Percentiles rank a stretch among this genome's conserved stretches.
Conservation (phyloP, 2,113 vertebrate species). For the Chelonoidis abingdonii region DNA sequence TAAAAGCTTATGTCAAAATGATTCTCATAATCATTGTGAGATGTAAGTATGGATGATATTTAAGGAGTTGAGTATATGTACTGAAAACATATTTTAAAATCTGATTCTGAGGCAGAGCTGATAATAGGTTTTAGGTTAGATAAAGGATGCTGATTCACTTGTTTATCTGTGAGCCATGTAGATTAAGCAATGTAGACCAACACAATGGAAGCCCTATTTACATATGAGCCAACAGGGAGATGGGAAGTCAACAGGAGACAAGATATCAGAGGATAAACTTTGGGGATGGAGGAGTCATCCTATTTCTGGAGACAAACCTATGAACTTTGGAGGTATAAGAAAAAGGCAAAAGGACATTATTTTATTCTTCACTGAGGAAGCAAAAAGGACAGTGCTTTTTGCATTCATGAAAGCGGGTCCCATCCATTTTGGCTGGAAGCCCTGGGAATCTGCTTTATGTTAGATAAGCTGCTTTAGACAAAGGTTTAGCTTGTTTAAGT, state of each 20-base stretch:
- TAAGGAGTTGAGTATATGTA: no score
- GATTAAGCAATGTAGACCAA: neutral
- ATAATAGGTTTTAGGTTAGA: neutral
- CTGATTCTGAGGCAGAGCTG: neutral
- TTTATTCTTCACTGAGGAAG: neutral
- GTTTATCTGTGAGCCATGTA: neutral
- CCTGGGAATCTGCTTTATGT: neutral
- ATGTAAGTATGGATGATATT: no score
- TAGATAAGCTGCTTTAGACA: neutral
- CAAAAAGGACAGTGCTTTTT: neutral
- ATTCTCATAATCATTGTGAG: no score
- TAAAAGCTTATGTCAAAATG: no score
- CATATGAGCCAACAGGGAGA: neutral
- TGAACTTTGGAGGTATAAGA: neutral
- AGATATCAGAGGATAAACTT: neutral
- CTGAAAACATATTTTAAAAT: neutral
- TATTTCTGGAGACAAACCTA: neutral
- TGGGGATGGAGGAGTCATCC: neutral
- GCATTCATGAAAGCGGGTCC: neutral
- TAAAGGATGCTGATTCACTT: neutral
- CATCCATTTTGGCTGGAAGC: neutral
- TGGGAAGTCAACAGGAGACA: neutral
- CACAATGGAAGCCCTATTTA: neutral
- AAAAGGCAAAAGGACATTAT: neutral
- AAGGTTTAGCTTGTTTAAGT: neutral